Evolutionary conservation across 2,888 invertebrate genomes (phyloP), one percentile per base, ranked within the genome.

Genomic region (Hirtodrosophila histrioides): DNA sequence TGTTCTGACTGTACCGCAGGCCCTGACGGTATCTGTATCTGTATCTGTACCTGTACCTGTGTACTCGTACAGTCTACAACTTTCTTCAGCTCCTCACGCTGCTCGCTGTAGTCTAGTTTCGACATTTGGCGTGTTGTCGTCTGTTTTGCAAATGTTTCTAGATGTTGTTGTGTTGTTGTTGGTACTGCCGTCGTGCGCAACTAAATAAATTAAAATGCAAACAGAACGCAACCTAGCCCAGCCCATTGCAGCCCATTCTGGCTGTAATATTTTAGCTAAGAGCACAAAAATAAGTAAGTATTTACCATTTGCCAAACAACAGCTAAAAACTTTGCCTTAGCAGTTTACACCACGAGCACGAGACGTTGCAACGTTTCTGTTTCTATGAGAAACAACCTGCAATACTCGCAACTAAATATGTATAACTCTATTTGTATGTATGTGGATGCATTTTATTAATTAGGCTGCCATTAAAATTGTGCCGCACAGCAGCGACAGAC

Each of bases 391-490:
- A 33, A 48, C 27, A 49, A 54, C 46, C 45, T 56, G 72, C 65
- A 37, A 53, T 50, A 70, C 70, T 63, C 36, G 44, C 37, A 37
- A n/a, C 11, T 31, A 4, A 4, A 8, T 9, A 31, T 31, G 9
- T 31, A 31, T 31, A 31, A 8, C 4, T 9, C 2, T 40, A 7
- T 9, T 40, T 37, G 40, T 27, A 50, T 50, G 39, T 39, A 50
- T 39, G 40, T 24, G 12, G 23, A 29, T 29, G n/a, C 39, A 78
- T 88, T 89, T 88, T 88, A 89, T 89, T 89, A 90, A 90, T 90
- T 90, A 88, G 87, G 85, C 84, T 87, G 87, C 70, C 78, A 88
- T 88, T 85, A 84, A 86, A 89, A 82, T 83, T 85, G 58, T 48
- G 53, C 69, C 46, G 55, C 44, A 64, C 45, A 50, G 43, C 56